Evolutionary conservation across 2,888 invertebrate genomes (phyloP).

Genomic region (Belgica antarctica): DNA sequence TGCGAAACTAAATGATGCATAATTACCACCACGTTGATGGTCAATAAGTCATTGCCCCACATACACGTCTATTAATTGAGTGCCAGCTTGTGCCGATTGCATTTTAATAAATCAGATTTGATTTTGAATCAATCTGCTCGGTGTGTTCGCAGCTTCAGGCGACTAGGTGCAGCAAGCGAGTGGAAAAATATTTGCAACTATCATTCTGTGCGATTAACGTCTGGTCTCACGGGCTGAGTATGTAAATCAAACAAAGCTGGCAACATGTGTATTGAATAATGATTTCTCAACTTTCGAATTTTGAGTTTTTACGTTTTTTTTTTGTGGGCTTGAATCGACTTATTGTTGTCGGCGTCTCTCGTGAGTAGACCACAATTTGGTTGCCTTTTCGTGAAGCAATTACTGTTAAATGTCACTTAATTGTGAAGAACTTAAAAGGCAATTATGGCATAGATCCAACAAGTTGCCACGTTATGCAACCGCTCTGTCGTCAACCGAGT

Average conservation of each 20-base stretch:
- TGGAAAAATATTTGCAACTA: not conserved
- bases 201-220: no score
- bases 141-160: not conserved
- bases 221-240: not conserved
- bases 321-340: not conserved
- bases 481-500: not conserved
- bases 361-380: not conserved
- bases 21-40: not conserved
- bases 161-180: not conserved
- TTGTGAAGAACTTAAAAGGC: slow-evolving; percentile 13
- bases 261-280: slow-evolving; percentile 33
- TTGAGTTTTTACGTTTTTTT: not conserved
- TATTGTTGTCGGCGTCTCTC: not conserved
- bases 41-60: not conserved
- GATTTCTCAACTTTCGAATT: slow-evolving; percentile 37
- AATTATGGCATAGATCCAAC: slow-evolving; percentile 18
- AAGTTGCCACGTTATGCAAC: not conserved
- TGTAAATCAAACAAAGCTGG: not conserved
- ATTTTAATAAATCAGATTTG: no score
- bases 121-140: not conserved
- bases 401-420: slow-evolving; percentile 26
- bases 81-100: not conserved
- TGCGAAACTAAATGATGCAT: not conserved
- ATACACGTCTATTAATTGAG: not conserved
- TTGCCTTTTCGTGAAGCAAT: not conserved